phyloP scores from a whole-genome alignment of 2,797 vertebrate genomes.

The Paedocypris micromegethes region DNA sequence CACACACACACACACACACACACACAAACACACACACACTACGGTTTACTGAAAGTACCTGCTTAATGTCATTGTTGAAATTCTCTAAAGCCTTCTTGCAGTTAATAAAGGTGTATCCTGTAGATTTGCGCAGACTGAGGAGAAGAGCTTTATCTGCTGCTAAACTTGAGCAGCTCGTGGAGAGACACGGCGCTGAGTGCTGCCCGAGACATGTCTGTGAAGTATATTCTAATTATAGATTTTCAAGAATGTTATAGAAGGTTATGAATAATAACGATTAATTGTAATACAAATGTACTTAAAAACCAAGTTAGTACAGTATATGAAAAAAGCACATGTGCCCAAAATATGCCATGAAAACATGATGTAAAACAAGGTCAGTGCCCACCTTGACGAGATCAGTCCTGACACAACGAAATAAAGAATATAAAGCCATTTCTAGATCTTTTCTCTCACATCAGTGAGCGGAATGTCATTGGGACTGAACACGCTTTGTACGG shows the following conservation, averaged over 20 bases:
- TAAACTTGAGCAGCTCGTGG: slow-evolving; percentile 56
- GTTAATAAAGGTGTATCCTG: slow-evolving; percentile 85
- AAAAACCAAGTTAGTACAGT: too few species aligned
- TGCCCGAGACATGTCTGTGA: slow-evolving; percentile 51
- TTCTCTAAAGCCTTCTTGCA: slow-evolving; percentile 86
- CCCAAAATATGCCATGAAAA: too few species aligned
- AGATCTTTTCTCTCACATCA: slow-evolving; percentile 18
- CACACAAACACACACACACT: neutral
- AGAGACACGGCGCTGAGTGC: slow-evolving; percentile 54
- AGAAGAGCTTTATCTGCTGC: slow-evolving; percentile 76
- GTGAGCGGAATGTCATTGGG: slow-evolving; percentile 64
- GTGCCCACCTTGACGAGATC: slow-evolving; percentile 59
- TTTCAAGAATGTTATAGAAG: too few species aligned
- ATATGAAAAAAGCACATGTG: too few species aligned
- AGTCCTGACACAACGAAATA: slow-evolving; percentile 53
- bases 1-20: neutral
- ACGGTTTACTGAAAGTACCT: slow-evolving; percentile 60
- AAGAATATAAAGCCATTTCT: slow-evolving; percentile 59
- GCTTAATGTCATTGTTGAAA: slow-evolving; percentile 73
- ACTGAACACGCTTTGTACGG: slow-evolving; percentile 56
- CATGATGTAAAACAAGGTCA: neutral
- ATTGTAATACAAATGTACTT: too few species aligned
- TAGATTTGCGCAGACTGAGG: slow-evolving; percentile 77
- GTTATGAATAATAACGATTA: too few species aligned
- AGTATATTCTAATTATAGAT: neutral